Conservation (phyloP, 2,797 vertebrate species). For the Sternarchorhynchus goeldii region DNA sequence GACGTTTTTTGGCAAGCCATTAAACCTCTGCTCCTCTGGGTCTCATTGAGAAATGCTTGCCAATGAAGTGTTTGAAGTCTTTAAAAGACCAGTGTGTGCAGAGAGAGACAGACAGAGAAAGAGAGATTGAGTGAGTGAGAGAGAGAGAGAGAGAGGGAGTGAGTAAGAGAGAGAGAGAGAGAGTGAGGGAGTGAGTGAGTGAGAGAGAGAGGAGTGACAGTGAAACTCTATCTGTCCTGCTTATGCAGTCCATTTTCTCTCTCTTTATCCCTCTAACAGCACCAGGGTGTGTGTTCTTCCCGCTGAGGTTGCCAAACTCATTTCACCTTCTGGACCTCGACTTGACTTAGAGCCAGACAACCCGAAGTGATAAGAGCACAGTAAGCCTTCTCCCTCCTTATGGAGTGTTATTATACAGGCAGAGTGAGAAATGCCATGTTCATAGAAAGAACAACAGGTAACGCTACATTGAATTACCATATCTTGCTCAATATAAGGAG, state of each 20-base stretch:
- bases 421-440: slow-evolving; percentile 72
- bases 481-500: neutral
- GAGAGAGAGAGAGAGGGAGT: slow-evolving; percentile 44
- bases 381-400: slow-evolving; percentile 75
- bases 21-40: slow-evolving; percentile 77
- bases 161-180: slow-evolving; percentile 66
- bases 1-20: slow-evolving; percentile 75
- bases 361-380: slow-evolving; percentile 79
- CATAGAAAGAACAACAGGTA: slow-evolving; percentile 78
- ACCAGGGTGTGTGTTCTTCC: slow-evolving; percentile 78
- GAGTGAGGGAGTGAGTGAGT: neutral
- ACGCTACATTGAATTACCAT: slow-evolving; percentile 67
- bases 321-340: slow-evolving; percentile 81
- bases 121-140: slow-evolving; percentile 58
- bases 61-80: slow-evolving; percentile 83
- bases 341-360: slow-evolving; percentile 80
- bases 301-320: slow-evolving; percentile 83
- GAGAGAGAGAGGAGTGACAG: slow-evolving; percentile 69
- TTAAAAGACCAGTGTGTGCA: slow-evolving; percentile 76
- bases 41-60: slow-evolving; percentile 84
- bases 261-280: slow-evolving; percentile 77
- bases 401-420: slow-evolving; percentile 77
- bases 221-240: slow-evolving; percentile 83
- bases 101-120: slow-evolving; percentile 23
- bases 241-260: slow-evolving; percentile 82